Conservation (phyloP, 2,797 vertebrate genomes). For the Chaunax sp. region DNA sequence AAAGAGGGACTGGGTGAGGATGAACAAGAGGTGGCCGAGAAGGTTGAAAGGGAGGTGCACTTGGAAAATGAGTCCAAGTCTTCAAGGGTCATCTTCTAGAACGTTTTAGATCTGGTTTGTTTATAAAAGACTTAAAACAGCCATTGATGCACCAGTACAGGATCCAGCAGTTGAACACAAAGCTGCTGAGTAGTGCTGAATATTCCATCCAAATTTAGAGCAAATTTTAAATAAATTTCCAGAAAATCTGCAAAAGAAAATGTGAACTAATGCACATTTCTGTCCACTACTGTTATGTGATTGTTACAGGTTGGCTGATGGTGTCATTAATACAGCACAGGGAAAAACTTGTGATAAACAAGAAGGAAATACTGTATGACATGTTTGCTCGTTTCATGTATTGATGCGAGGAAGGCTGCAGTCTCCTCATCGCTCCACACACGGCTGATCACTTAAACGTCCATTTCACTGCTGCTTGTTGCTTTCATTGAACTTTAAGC, state of each 20-base stretch:
- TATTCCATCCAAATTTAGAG: background rate
- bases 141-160: background rate
- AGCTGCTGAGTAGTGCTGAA: background rate
- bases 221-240: background rate
- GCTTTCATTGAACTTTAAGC: no score
- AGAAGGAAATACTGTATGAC: background rate
- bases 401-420: no score
- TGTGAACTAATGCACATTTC: background rate
- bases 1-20: slow-evolving; percentile 78
- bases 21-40: slow-evolving; percentile 68
- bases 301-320: background rate
- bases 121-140: background rate
- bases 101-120: background rate
- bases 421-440: no score
- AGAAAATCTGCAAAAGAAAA: background rate
- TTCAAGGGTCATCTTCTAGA: slow-evolving; percentile 70
- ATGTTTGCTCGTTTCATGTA: background rate
- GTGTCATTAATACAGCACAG: background rate
- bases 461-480: no score
- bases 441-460: no score
- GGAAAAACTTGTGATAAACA: background rate
- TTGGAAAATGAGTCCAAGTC: slow-evolving; percentile 81
- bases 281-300: background rate
- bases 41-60: slow-evolving; percentile 66
- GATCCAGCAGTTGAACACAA: background rate